A percentile compares a stretch with the other conserved stretches of the same genome.
These are phyloP conservation scores for Lycaena phlaeas DNA, from an alignment of 2,888 invertebrate genomes.

Conservation along the genomic window DNA sequence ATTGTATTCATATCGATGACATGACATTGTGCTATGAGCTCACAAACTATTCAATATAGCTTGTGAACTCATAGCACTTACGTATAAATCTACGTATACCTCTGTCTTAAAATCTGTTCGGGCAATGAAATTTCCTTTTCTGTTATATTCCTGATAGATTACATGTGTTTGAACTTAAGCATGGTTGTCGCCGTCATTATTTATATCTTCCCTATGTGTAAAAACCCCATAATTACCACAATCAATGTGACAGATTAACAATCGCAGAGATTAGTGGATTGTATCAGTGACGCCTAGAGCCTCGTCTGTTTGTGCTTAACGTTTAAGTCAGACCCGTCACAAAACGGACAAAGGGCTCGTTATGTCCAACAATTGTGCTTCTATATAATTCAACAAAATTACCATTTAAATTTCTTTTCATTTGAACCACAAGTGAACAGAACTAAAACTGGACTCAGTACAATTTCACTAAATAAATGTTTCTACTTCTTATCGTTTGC, in stretches of 20 bases:
- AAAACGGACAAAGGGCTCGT: not conserved
- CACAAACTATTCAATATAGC: not conserved
- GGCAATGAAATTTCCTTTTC: no score
- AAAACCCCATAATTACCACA: no score
- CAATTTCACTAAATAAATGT: conserved; percentile 25
- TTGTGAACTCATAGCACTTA: no score
- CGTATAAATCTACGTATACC: no score
- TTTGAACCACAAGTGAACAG: not conserved
- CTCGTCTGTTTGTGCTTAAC: conserved; percentile 1
- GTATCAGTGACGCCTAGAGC: not conserved
- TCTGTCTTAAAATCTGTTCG: no score
- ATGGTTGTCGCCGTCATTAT: no score
- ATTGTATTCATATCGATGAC: not conserved
- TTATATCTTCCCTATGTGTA: no score
- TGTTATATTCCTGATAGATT: no score
- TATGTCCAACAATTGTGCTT: not conserved
- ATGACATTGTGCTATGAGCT: not conserved
- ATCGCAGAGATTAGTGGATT: conserved; percentile 2
- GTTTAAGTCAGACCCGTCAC: conserved; percentile 6
- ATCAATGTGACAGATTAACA: no score
- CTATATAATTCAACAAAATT: not conserved
- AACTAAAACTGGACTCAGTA: not conserved
- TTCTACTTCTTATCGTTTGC: conserved; percentile 30
- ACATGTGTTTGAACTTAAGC: no score
- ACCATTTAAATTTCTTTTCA: conserved; percentile 1